Percentiles rank a stretch among this genome's conserved stretches.
phyloP scores from a whole-genome alignment of 2,888 invertebrate species.

The Tetanocera ferruginea region DNA sequence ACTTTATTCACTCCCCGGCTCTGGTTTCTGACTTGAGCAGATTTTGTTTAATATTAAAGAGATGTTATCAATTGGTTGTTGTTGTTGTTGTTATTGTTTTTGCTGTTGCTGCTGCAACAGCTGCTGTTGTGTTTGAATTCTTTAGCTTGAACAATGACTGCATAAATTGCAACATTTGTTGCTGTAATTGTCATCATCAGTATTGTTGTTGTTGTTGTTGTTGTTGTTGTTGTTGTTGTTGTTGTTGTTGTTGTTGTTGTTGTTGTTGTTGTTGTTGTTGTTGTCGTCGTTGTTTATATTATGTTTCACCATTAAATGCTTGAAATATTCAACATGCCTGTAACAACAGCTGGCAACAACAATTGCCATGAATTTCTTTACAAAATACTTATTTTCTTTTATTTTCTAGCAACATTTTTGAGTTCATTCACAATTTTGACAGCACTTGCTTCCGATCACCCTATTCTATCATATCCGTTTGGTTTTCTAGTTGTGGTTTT shows the following conservation, averaged over 20 bases:
- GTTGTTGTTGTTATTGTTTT: neutral
- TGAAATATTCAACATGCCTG: no score
- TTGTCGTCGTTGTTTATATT: neutral
- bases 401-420: no score
- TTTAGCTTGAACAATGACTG: neutral
- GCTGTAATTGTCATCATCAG: neutral
- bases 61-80: neutral
- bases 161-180: slow-evolving; percentile 3
- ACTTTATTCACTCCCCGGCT: no score
- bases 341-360: no score
- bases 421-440: no score
- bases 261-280: neutral
- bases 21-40: neutral
- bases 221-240: neutral
- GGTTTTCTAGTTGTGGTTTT: no score
- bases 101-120: no score
- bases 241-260: neutral
- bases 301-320: neutral
- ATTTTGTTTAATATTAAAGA: neutral
- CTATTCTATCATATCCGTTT: no score
- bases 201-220: neutral
- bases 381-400: no score
- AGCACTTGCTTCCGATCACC: no score
- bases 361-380: no score
- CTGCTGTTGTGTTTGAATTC: no score